These are phyloP conservation scores for Poecilia velifera DNA, from an alignment of 2,797 vertebrate genomes.

Conservation along the genomic window DNA sequence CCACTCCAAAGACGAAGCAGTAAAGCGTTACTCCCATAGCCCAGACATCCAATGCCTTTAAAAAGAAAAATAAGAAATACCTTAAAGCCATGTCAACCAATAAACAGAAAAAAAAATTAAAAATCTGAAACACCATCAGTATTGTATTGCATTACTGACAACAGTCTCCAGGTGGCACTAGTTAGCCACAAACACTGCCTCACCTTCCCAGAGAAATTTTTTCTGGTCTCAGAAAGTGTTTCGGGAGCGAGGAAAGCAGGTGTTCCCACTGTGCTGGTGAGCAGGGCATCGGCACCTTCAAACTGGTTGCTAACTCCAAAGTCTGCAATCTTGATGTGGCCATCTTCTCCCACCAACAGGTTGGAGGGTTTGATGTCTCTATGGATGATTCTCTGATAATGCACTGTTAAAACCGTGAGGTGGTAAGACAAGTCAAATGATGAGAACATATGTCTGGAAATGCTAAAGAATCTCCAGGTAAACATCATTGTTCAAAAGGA, in stretches of 20 bases:
- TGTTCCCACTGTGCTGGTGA: slow-evolving; percentile 96
- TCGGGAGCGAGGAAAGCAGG: slow-evolving; percentile 97
- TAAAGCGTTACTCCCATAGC: slow-evolving; percentile 97
- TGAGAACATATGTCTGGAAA: neutral
- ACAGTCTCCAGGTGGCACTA: slow-evolving; percentile 43
- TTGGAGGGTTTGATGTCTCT: slow-evolving; percentile 97
- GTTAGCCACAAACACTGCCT: slow-evolving; percentile 13
- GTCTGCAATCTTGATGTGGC: slow-evolving; percentile 96
- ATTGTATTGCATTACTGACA: slow-evolving; percentile 26
- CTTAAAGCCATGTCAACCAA: neutral
- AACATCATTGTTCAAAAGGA: neutral
- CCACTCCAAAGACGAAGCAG: slow-evolving; percentile 96
- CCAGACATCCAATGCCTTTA: slow-evolving; percentile 95
- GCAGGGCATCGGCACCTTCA: slow-evolving; percentile 92
- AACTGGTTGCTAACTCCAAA: slow-evolving; percentile 98
- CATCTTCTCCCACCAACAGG: slow-evolving; percentile 93
- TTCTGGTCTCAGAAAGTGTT: slow-evolving; percentile 92
- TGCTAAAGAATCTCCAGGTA: neutral
- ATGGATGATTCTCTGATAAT: slow-evolving; percentile 99
- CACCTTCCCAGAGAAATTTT: slow-evolving; percentile 99
- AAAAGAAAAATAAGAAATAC: neutral
- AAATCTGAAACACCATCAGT: neutral
- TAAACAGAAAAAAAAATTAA: neutral
- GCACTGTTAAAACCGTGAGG: slow-evolving; percentile 80
- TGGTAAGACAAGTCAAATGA: neutral